A percentile compares a stretch with the other conserved stretches of the same genome.
These are phyloP conservation scores for Penaeus vannamei DNA, from an alignment of 1,140 invertebrate species.

Conservation along the genomic window DNA sequence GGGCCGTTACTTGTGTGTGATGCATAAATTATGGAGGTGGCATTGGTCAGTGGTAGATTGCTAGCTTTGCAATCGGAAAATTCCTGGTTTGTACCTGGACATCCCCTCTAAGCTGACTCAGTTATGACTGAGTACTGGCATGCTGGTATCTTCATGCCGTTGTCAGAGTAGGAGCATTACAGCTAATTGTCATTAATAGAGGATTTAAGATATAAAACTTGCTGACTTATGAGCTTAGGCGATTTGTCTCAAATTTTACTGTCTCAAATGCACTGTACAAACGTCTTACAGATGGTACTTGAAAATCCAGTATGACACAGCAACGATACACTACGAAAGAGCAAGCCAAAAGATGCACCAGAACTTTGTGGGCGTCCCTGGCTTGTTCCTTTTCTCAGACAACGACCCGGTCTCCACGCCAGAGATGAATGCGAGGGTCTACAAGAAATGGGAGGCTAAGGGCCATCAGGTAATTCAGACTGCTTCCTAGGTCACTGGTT, in stretches of 20 bases:
- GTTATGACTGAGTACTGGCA: too few relatives aligned
- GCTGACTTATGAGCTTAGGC: neutral
- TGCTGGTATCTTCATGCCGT: too few relatives aligned
- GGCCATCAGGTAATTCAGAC: conserved; percentile 1
- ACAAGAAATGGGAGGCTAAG: conserved; percentile 48
- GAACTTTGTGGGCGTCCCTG: conserved; percentile 45
- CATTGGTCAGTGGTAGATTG: too few relatives aligned
- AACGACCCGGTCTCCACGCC: conserved; percentile 55
- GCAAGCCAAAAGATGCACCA: conserved; percentile 55
- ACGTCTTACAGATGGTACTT: conserved; percentile 49
- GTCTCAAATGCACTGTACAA: neutral
- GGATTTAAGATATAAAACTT: too few relatives aligned
- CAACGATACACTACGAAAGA: conserved; percentile 51
- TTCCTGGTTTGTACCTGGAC: too few relatives aligned
- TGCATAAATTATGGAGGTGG: too few relatives aligned
- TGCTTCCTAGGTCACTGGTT: too few relatives aligned
- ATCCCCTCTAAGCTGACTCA: too few relatives aligned
- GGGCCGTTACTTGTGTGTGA: too few relatives aligned
- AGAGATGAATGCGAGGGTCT: conserved; percentile 47
- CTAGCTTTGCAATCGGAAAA: too few relatives aligned
- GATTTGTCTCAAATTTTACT: neutral
- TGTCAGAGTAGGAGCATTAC: too few relatives aligned
- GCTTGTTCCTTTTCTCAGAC: conserved; percentile 51
- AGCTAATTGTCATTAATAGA: too few relatives aligned
- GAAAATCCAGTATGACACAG: conserved; percentile 45